Conservation (phyloP, 2,797 vertebrate genomes). For the Crenuchus spilurus region DNA sequence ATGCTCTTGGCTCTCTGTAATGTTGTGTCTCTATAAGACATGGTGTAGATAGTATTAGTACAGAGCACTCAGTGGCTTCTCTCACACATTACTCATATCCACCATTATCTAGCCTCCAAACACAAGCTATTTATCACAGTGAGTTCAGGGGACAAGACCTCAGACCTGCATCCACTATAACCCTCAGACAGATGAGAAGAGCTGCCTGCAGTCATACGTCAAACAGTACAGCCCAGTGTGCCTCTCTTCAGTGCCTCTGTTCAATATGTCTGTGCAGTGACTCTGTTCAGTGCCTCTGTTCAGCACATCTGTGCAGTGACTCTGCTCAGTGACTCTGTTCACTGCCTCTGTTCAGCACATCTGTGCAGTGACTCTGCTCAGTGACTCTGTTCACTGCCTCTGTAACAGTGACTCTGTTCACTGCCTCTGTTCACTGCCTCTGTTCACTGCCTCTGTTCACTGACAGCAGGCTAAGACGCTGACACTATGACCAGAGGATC, state of each 20-base stretch:
- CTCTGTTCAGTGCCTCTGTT: too few relatives aligned
- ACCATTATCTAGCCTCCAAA: constrained; percentile 88
- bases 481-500: too few relatives aligned
- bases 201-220: constrained; percentile 72
- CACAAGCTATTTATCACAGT: constrained; percentile 92
- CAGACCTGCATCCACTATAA: constrained; percentile 92
- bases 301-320: too few relatives aligned
- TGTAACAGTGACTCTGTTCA: too few relatives aligned
- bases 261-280: too few relatives aligned
- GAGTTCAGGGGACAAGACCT: constrained; percentile 87
- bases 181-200: constrained; percentile 83
- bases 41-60: constrained; percentile 69
- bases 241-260: neutral
- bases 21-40: constrained; percentile 58
- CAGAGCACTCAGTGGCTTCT: constrained; percentile 75
- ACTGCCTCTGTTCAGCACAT: too few relatives aligned
- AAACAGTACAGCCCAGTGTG: constrained; percentile 69
- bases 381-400: too few relatives aligned
- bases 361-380: too few relatives aligned
- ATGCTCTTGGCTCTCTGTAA: constrained; percentile 56
- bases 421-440: too few relatives aligned
- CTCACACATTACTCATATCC: constrained; percentile 91
- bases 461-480: too few relatives aligned
- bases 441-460: too few relatives aligned
- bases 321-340: too few relatives aligned